These are phyloP conservation scores for Leptinotarsa haldemani DNA, from an alignment of 2,888 invertebrate species.

Conservation along the genomic window DNA sequence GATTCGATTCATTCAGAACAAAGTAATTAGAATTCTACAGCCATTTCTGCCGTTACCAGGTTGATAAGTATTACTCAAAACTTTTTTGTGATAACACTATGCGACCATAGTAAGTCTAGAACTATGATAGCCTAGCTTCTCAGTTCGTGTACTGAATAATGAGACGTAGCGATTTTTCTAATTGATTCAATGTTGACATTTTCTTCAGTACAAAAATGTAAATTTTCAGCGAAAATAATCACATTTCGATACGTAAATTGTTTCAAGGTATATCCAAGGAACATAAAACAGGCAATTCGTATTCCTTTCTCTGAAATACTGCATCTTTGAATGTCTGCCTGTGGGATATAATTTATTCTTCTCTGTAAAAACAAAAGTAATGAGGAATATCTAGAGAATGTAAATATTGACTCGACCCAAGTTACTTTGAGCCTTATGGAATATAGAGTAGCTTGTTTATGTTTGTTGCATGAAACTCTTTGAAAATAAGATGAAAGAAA, in stretches of 20 bases:
- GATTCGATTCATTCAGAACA: too few relatives aligned
- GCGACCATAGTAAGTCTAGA: too few relatives aligned
- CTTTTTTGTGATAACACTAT: too few relatives aligned
- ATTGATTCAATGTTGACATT: too few relatives aligned
- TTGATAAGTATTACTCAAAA: too few relatives aligned
- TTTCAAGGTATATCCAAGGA: not conserved
- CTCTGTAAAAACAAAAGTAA: slow-evolving; percentile 8
- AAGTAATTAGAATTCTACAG: too few relatives aligned
- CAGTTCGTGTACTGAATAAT: too few relatives aligned
- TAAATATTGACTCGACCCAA: slow-evolving; percentile 16
- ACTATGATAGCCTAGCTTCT: too few relatives aligned
- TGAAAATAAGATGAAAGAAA: not conserved
- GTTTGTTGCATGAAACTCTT: slow-evolving; percentile 1
- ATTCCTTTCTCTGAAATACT: not conserved
- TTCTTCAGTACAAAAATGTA: too few relatives aligned
- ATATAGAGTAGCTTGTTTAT: slow-evolving; percentile 18
- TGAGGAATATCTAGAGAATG: slow-evolving; percentile 5
- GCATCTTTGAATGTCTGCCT: slow-evolving; percentile 8
- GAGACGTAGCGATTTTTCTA: too few relatives aligned
- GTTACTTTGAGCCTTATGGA: slow-evolving; percentile 7
- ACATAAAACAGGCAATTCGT: slow-evolving; percentile 4
- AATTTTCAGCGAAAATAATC: too few relatives aligned
- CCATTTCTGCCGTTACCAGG: too few relatives aligned
- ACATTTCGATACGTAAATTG: not conserved
- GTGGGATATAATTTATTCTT: slow-evolving; percentile 12